These are phyloP conservation scores for Heliangelus exortis DNA, from an alignment of 2,797 vertebrate species.

Conservation along the genomic window DNA sequence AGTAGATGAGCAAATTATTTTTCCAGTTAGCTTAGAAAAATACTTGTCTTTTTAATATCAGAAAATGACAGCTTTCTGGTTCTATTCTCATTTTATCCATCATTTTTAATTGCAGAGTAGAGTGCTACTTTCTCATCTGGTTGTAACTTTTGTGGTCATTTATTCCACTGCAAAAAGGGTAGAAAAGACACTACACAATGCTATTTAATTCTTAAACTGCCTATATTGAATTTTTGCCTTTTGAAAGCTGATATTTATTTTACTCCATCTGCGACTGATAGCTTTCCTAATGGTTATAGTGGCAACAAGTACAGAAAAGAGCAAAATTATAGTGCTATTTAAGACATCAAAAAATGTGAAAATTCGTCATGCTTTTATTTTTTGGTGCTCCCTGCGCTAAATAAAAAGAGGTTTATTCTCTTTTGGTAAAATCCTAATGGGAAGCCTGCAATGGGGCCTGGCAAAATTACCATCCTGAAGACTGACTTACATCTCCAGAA, in stretches of 20 bases:
- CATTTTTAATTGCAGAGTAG: constrained; percentile 38
- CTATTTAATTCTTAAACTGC: not conserved
- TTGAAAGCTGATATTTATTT: constrained; percentile 28
- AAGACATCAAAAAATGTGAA: not conserved
- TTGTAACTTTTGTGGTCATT: constrained; percentile 15
- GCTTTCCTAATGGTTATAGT: not conserved
- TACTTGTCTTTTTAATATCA: constrained; percentile 44
- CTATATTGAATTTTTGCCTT: not conserved
- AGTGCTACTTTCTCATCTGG: constrained; percentile 9
- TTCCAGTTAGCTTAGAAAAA: constrained; percentile 25
- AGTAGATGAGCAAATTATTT: constrained; percentile 37
- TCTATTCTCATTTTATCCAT: constrained; percentile 53
- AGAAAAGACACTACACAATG: not conserved
- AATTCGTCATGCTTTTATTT: not conserved
- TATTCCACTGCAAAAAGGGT: not conserved
- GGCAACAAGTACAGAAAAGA: not conserved
- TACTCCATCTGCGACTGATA: not conserved
- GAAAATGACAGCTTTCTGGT: constrained; percentile 42
- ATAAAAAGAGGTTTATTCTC: not conserved
- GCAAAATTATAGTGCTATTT: not conserved
- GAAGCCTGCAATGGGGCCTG: not conserved
- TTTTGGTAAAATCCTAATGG: not conserved
- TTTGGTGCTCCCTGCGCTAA: not conserved
- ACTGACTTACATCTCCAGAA: not conserved
- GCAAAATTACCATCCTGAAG: not conserved